Evolutionary conservation across 1,140 invertebrate genomes (phyloP).

Genomic region (Drosophila auraria): DNA sequence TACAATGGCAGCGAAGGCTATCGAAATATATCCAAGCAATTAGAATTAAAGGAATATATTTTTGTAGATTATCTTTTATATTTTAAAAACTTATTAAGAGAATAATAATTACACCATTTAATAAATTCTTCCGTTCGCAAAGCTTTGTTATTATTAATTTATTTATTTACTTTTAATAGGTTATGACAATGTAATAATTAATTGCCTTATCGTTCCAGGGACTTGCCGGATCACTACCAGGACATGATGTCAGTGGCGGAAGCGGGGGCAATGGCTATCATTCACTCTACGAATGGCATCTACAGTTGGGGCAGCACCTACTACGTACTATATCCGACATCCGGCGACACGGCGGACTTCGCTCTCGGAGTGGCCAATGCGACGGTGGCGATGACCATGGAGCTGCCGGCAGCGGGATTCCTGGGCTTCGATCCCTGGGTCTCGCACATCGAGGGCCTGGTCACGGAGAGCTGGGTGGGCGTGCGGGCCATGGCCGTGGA

Average conservation of each 20-base stretch:
- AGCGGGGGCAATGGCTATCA: constrained; percentile 85
- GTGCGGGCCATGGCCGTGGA: constrained; percentile 85
- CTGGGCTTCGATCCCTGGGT: constrained; percentile 88
- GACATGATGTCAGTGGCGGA: constrained; percentile 84
- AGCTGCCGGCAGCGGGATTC: constrained; percentile 88
- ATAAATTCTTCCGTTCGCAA: no score
- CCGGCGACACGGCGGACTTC: constrained; percentile 88
- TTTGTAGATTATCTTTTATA: no score
- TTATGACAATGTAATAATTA: no score
- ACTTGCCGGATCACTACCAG: constrained; percentile 68
- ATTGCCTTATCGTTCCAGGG: constrained; percentile 6
- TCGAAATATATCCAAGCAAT: no score
- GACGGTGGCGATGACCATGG: constrained; percentile 89
- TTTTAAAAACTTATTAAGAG: no score
- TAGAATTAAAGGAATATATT: no score
- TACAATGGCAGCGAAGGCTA: constrained; percentile 25
- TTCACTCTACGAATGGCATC: constrained; percentile 84
- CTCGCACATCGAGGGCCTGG: constrained; percentile 87
- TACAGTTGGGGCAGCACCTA: constrained; percentile 88
- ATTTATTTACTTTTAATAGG: not conserved
- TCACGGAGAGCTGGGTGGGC: constrained; percentile 91
- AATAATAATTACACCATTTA: no score
- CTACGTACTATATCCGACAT: constrained; percentile 86
- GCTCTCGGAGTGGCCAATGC: constrained; percentile 87
- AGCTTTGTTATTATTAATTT: not conserved